phyloP scores from a whole-genome alignment of 2,797 vertebrate species.

The Vespertilio murinus region DNA sequence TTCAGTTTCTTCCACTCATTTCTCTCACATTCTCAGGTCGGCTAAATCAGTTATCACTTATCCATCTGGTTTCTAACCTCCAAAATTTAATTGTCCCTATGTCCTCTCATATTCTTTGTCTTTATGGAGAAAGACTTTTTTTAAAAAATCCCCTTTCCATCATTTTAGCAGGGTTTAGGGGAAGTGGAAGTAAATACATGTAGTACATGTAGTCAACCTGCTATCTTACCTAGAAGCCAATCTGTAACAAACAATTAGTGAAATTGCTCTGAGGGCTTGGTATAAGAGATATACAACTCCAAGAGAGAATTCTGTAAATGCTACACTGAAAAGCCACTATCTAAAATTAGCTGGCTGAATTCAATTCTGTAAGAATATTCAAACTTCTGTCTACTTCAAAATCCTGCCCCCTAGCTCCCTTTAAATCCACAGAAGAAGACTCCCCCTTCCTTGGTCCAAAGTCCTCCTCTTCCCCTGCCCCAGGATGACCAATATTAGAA shows the following conservation, averaged over 20 bases:
- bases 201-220: not conserved
- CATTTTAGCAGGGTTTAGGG: not conserved
- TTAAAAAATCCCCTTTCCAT: not conserved
- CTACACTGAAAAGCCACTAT: not conserved
- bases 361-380: not conserved
- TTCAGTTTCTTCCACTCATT: not conserved
- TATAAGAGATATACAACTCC: not conserved
- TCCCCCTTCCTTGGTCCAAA: not conserved
- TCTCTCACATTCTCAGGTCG: not conserved
- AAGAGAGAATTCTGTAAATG: not conserved
- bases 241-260: not conserved
- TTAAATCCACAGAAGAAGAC: slow-evolving; percentile 6
- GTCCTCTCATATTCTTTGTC: not conserved
- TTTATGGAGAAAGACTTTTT: not conserved
- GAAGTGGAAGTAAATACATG: not conserved
- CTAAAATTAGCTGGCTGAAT: not conserved
- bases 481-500: not conserved
- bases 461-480: not conserved
- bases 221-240: not conserved
- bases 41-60: not conserved
- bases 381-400: not conserved
- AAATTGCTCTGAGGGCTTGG: not conserved
- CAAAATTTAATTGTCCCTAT: not conserved
- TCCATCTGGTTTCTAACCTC: not conserved
- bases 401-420: not conserved